These are phyloP conservation scores for Panagrolaimus sp. DNA, from an alignment of 1,140 invertebrate genomes.

Conservation along the genomic window DNA sequence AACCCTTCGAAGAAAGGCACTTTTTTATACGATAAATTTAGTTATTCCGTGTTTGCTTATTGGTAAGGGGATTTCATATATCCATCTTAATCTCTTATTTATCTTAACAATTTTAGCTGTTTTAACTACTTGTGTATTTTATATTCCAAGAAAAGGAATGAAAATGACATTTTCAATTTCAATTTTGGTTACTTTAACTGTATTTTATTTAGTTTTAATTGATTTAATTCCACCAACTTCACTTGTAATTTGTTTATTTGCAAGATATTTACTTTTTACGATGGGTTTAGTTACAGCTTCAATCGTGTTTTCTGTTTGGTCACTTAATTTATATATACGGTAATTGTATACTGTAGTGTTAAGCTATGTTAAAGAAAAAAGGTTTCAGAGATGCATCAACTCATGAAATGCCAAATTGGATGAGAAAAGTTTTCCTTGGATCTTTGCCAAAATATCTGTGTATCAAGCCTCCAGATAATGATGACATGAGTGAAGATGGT, in stretches of 20 bases:
- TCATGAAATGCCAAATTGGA: slow-evolving; percentile 86
- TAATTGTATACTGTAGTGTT: too few species aligned
- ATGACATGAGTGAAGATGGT: slow-evolving; percentile 31
- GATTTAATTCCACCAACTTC: slow-evolving; percentile 96
- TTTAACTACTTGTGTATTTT: slow-evolving; percentile 73
- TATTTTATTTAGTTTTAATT: slow-evolving; percentile 90
- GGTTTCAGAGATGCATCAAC: slow-evolving; percentile 60
- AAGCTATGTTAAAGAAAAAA: too few species aligned
- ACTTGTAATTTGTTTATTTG: slow-evolving; percentile 88
- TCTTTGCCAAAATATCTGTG: slow-evolving; percentile 68
- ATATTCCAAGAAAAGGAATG: slow-evolving; percentile 92
- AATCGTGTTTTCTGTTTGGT: slow-evolving; percentile 93
- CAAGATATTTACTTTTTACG: slow-evolving; percentile 96
- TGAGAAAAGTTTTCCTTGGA: slow-evolving; percentile 77
- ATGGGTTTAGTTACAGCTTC: slow-evolving; percentile 98
- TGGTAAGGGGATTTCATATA: too few species aligned
- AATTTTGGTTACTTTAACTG: slow-evolving; percentile 95
- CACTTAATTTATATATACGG: slow-evolving; percentile 91
- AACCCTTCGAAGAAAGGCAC: slow-evolving; percentile 84
- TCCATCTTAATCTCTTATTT: too few species aligned
- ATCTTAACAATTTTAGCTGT: slow-evolving; percentile 60
- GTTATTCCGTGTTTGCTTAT: slow-evolving; percentile 81
- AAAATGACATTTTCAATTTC: slow-evolving; percentile 97
- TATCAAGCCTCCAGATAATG: slow-evolving; percentile 53
- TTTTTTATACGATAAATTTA: slow-evolving; percentile 93